These are phyloP conservation scores for Malacosoma neustria DNA, from an alignment of 2,888 invertebrate genomes.

Conservation along the genomic window DNA sequence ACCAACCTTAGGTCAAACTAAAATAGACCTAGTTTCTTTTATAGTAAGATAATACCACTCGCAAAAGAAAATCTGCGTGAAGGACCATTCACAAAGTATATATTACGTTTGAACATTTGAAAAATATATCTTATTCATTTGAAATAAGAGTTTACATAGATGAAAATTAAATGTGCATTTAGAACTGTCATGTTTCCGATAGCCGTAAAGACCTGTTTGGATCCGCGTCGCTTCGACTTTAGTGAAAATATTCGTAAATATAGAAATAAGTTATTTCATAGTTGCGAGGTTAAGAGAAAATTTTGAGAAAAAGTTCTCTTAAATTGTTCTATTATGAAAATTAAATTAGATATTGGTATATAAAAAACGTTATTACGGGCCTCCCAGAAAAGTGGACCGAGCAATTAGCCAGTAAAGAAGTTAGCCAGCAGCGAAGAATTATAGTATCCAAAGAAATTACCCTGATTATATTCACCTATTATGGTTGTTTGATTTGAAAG, in stretches of 20 bases:
- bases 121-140: slow-evolving; percentile 3
- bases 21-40: background rate
- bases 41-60: background rate
- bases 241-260: slow-evolving; percentile 14
- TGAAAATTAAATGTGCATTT: slow-evolving; percentile 2
- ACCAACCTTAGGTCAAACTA: background rate
- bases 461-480: too few relatives aligned
- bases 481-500: too few relatives aligned
- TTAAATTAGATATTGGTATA: too few relatives aligned
- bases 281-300: too few relatives aligned
- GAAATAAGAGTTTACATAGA: slow-evolving; percentile 1
- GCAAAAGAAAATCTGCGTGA: slow-evolving; percentile 4
- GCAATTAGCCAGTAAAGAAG: too few relatives aligned
- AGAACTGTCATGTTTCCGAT: slow-evolving; percentile 13
- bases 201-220: slow-evolving; percentile 19
- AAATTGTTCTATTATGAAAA: too few relatives aligned
- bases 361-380: too few relatives aligned
- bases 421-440: too few relatives aligned
- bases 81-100: slow-evolving; percentile 7
- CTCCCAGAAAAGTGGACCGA: too few relatives aligned
- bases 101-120: slow-evolving; percentile 1
- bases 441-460: too few relatives aligned
- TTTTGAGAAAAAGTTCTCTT: too few relatives aligned
- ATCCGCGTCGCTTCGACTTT: slow-evolving; percentile 21
- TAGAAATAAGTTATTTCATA: background rate